Base-by-base conservation (phyloP, 2,888 invertebrate species). In the Plagodis dolabraria region DNA sequence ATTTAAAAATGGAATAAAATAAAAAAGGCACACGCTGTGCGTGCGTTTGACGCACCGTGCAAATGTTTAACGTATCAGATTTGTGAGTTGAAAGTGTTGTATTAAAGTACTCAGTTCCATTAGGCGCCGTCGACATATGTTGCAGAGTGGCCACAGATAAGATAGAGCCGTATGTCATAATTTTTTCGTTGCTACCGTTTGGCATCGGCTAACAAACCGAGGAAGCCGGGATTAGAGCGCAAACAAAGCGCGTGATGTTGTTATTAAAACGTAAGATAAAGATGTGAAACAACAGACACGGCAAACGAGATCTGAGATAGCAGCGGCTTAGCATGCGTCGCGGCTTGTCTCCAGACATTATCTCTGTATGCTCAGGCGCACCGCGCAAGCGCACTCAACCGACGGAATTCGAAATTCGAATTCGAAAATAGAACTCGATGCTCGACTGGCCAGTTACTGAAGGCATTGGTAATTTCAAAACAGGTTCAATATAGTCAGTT, bases 151-250 rank as follows among this genome's bases (percentile, higher is more conserved):
- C 69, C 82, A 83, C 70, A 85, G 92, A 92, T 92, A 92, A 92
- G 92, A 92, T 92, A 92, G 85, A 89, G 80, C 89, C 89, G 86
- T 90, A 90, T 92, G 92, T 92, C 89, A 87, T 87, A 85, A 83
- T 85, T 83, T 85, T 83, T 77, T 79, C 68, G 81, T 77, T 79
- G 88, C 92, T 91, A 92, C 92, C 88, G 92, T 92, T 89, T 86
- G 86, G 85, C 85, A 83, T 88, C 79, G 78, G 83, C 79, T 72
- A 81, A 86, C 88, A 88, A 77, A 84, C 74, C 74, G 75, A 83
- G 85, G 83, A 85, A 77, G 83, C 74, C 74, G 77, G 89, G 89
- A 90, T 92, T 89, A 91, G 77, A 61, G 68, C 61, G 80, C 87
- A 92, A 91, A 92, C 86, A 91, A 67, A 67, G 69, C 63, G 65